phyloP scores from a whole-genome alignment of 2,888 invertebrate species.

The Oxyscelio sp. region DNA sequence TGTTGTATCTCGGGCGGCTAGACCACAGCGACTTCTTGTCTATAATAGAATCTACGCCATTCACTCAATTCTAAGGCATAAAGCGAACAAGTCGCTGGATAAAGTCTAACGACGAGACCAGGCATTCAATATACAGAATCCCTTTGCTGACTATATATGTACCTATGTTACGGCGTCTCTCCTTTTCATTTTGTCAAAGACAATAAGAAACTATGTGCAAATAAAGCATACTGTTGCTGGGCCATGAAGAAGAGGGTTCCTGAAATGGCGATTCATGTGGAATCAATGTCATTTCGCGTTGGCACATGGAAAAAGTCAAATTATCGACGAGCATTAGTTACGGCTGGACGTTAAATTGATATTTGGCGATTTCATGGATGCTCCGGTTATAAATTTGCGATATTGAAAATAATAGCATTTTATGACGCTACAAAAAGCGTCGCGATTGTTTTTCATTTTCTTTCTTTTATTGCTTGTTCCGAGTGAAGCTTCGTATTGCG shows the following conservation, averaged over 20 bases:
- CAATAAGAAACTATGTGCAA: conserved; percentile 68
- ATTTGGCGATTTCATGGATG: conserved; percentile 46
- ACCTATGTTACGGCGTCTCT: conserved; percentile 14
- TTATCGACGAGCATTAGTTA: conserved; percentile 67
- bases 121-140: conserved; percentile 87
- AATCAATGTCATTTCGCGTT: conserved; percentile 60
- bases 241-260: conserved; percentile 47
- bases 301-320: conserved; percentile 68
- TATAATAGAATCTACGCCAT: conserved; percentile 87
- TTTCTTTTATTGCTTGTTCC: background rate
- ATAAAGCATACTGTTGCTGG: conserved; percentile 57
- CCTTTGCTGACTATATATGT: conserved; percentile 54
- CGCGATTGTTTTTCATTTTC: background rate
- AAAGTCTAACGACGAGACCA: conserved; percentile 85
- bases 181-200: conserved; percentile 62
- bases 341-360: conserved; percentile 52
- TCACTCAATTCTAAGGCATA: conserved; percentile 84
- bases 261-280: conserved; percentile 57
- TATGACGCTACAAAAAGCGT: background rate
- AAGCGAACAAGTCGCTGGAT: conserved; percentile 84
- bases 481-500: too few relatives aligned
- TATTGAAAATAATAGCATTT: conserved; percentile 29
- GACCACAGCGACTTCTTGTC: conserved; percentile 84
- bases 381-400: conserved; percentile 18
- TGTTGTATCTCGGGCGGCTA: conserved; percentile 82